These are phyloP conservation scores for Pseudomyrmex sp. DNA, from an alignment of 1,140 invertebrate species.

Conservation along the genomic window DNA sequence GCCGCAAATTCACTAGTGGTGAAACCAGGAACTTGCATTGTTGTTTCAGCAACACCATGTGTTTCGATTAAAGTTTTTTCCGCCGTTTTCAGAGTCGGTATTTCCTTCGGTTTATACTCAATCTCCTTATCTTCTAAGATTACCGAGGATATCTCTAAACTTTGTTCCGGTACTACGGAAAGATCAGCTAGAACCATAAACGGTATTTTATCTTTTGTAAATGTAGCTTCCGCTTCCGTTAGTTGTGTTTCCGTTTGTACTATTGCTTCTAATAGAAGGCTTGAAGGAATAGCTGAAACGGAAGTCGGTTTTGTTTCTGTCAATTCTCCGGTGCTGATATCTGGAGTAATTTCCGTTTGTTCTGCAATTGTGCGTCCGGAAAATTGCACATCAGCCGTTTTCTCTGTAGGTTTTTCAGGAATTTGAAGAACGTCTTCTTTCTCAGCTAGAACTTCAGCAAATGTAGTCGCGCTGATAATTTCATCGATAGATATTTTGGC, in stretches of 20 bases:
- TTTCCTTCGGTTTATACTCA: constrained; percentile 75
- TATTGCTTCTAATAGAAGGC: constrained; percentile 78
- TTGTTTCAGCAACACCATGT: constrained; percentile 79
- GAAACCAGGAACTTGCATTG: constrained; percentile 75
- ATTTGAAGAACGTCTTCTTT: constrained; percentile 83
- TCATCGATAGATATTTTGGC: constrained; percentile 83
- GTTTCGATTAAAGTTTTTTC: constrained; percentile 72
- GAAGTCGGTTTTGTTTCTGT: constrained; percentile 73
- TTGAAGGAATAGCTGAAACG: constrained; percentile 76
- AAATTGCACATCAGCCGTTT: constrained; percentile 79
- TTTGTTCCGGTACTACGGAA: constrained; percentile 77
- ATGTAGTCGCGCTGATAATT: constrained; percentile 80
- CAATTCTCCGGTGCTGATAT: constrained; percentile 79
- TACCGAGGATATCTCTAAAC: constrained; percentile 79
- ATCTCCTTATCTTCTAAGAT: constrained; percentile 85
- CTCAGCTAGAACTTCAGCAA: constrained; percentile 84
- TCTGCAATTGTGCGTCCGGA: constrained; percentile 82
- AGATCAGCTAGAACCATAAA: constrained; percentile 77
- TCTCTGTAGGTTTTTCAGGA: constrained; percentile 77
- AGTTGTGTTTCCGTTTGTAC: constrained; percentile 77
- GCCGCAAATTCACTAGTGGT: constrained; percentile 67
- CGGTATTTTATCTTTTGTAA: constrained; percentile 75
- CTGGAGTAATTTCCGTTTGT: constrained; percentile 81
- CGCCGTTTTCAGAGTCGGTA: constrained; percentile 78
- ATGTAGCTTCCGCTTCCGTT: constrained; percentile 78